Percentiles rank a stretch among this genome's conserved stretches.
Conservation (phyloP, 2,888 invertebrate species). For the Pyralis farinalis region DNA sequence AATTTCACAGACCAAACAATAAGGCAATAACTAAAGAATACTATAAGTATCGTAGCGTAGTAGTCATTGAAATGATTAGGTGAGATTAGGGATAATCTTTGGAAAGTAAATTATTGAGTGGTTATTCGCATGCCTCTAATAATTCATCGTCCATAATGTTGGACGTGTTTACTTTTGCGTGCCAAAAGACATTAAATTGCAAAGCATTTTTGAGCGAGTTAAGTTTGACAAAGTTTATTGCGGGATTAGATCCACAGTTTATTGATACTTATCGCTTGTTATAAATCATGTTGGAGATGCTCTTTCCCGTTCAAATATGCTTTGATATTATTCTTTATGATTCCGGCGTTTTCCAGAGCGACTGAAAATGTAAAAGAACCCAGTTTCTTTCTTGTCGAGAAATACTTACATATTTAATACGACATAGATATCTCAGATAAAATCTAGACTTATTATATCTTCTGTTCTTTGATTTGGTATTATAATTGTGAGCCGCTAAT, state of each 20-base stretch:
- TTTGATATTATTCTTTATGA: neutral
- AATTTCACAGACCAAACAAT: constrained; percentile 67
- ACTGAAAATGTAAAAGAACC: neutral
- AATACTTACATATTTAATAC: neutral
- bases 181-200: constrained; percentile 65
- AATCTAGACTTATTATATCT: neutral
- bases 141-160: constrained; percentile 16
- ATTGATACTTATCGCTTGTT: neutral
- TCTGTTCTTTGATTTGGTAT: neutral
- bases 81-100: constrained; percentile 2
- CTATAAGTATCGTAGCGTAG: constrained; percentile 52
- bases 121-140: constrained; percentile 17
- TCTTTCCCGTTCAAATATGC: constrained; percentile 1
- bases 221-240: constrained; percentile 10
- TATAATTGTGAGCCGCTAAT: neutral
- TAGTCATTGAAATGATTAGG: constrained; percentile 35
- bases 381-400: too few species aligned
- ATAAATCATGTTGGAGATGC: neutral
- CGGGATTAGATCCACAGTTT: constrained; percentile 4
- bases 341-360: neutral
- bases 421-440: neutral
- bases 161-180: constrained; percentile 42
- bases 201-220: constrained; percentile 19
- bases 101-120: constrained; percentile 18
- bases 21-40: constrained; percentile 63